Evolutionary conservation across 2,888 invertebrate species (phyloP).

Genomic region (Lissonota sp.): DNA sequence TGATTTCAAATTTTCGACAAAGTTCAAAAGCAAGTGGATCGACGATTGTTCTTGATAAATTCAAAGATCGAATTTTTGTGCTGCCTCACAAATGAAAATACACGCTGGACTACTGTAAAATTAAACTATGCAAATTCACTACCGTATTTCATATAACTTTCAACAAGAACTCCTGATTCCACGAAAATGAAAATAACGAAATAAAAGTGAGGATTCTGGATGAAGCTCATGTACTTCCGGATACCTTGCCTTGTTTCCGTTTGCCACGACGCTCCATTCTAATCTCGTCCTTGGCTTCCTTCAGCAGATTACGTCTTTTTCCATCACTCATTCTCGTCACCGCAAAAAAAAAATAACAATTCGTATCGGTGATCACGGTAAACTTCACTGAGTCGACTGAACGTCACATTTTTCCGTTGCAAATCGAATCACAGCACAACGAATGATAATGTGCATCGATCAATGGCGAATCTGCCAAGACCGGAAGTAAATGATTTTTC

Average conservation of each 20-base stretch:
- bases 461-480: neutral
- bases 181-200: slow-evolving; percentile 1
- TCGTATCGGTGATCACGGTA: neutral
- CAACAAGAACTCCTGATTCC: neutral
- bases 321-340: slow-evolving; percentile 69
- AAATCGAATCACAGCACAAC: neutral
- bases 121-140: no score
- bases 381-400: neutral
- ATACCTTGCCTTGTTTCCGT: slow-evolving; percentile 77
- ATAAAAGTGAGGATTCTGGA: neutral
- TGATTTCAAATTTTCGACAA: neutral
- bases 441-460: slow-evolving; percentile 1
- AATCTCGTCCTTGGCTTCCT: slow-evolving; percentile 80
- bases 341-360: neutral
- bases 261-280: slow-evolving; percentile 77
- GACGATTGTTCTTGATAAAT: slow-evolving; percentile 31
- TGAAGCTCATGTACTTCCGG: neutral
- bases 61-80: neutral
- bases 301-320: slow-evolving; percentile 75
- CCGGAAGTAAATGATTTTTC: slow-evolving; percentile 44
- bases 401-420: neutral
- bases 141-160: no score
- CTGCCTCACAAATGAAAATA: neutral
- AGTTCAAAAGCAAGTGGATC: no score
- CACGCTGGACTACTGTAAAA: no score